Percentiles rank a stretch among this genome's conserved stretches.
Conservation (phyloP, 1,140 invertebrate genomes). For the Hormaphis cornu region DNA sequence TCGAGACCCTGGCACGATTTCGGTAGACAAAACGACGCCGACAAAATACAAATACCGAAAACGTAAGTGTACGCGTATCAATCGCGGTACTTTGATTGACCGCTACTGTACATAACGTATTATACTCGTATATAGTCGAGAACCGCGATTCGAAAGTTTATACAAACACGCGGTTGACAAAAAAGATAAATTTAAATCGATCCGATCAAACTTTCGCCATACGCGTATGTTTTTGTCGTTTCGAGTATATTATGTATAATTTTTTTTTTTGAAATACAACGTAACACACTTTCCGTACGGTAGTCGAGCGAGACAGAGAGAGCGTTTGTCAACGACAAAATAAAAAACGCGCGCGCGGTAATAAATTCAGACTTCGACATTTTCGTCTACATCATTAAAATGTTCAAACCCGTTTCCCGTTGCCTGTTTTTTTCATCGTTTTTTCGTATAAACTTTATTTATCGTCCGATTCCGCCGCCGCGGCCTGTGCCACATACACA, state of each 20-base stretch:
- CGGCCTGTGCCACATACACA: background rate
- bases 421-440: background rate
- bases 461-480: background rate
- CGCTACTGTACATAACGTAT: too few relatives aligned
- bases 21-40: slow-evolving; percentile 80
- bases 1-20: slow-evolving; percentile 85
- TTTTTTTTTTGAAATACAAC: background rate
- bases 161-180: background rate
- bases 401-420: slow-evolving; percentile 28
- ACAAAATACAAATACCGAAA: slow-evolving; percentile 96
- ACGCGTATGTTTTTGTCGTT: too few relatives aligned
- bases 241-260: background rate
- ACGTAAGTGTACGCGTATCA: slow-evolving; percentile 60
- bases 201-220: background rate
- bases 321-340: background rate
- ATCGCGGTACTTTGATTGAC: background rate
- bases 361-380: slow-evolving; percentile 28
- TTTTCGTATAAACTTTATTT: background rate
- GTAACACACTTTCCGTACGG: slow-evolving; percentile 5
- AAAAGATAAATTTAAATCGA: background rate
- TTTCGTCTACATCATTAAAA: slow-evolving; percentile 26
- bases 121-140: too few relatives aligned
- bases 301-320: background rate
- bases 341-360: background rate
- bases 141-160: slow-evolving; percentile 2